Conservation (phyloP, 2,113 vertebrate genomes). For the Menura novaehollandiae region DNA sequence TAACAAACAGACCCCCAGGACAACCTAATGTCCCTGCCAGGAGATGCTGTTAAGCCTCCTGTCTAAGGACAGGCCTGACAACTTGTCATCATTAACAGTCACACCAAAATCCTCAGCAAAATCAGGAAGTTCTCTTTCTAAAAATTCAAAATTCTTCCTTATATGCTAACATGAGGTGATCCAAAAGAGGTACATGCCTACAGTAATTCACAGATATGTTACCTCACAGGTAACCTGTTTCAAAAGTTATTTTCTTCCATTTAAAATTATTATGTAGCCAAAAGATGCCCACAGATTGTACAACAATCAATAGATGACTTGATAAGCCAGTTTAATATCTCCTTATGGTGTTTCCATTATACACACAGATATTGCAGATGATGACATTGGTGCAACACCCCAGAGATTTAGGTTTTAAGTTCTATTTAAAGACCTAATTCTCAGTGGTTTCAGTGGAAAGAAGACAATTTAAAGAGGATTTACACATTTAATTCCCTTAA, state of each 20-base stretch:
- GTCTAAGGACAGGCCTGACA: background rate
- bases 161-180: background rate
- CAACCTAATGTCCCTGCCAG: background rate
- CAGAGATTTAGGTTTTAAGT: background rate
- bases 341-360: background rate
- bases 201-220: background rate
- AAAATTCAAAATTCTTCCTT: background rate
- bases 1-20: background rate
- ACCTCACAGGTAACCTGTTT: background rate
- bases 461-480: slow-evolving; percentile 16
- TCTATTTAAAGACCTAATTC: background rate
- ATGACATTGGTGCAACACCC: background rate
- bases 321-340: background rate
- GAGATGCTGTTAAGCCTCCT: background rate
- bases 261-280: background rate
- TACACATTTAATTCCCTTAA: background rate
- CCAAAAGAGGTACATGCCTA: background rate
- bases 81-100: background rate
- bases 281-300: background rate
- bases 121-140: background rate
- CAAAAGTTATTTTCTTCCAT: background rate
- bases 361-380: background rate
- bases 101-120: background rate
- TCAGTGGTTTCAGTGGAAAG: background rate
- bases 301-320: background rate